These are phyloP conservation scores for Cotesia chilonis DNA, from an alignment of 1,140 invertebrate genomes.

Conservation along the genomic window DNA sequence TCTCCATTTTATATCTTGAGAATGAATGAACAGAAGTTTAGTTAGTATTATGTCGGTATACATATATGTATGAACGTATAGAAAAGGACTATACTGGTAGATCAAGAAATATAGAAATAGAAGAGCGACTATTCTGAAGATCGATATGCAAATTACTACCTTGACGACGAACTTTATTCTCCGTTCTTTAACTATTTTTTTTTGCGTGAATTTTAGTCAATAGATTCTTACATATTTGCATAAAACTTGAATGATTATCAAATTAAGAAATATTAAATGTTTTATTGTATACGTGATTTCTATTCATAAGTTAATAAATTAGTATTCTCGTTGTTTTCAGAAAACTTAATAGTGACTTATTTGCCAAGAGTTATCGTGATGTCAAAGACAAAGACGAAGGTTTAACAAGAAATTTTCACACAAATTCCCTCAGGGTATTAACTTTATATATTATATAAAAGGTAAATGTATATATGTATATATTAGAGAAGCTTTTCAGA, in stretches of 20 bases:
- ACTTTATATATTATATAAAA: not conserved
- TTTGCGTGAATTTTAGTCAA: not conserved
- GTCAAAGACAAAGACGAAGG: conserved; percentile 23
- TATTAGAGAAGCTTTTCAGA: not conserved
- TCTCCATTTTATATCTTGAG: no score
- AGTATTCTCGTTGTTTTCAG: not conserved
- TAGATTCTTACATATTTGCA: no score
- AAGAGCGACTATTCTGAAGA: conserved; percentile 41
- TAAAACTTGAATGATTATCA: no score
- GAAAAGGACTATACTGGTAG: not conserved
- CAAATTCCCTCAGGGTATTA: not conserved
- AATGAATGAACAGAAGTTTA: no score
- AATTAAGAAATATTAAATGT: no score
- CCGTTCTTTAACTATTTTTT: conserved; percentile 44
- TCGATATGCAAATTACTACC: conserved; percentile 57
- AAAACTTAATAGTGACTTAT: conserved; percentile 1
- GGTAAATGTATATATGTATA: conserved; percentile 14
- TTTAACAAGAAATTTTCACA: conserved; percentile 19
- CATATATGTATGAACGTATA: no score
- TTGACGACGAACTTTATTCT: conserved; percentile 50
- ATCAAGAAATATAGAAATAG: conserved; percentile 1
- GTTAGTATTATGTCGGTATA: no score
- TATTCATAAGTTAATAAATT: not conserved
- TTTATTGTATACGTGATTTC: no score
- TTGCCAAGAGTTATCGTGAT: not conserved